Percentiles rank a stretch among this genome's conserved stretches.
Conservation (phyloP, 2,888 invertebrate species). For the Odiellus spinosus region DNA sequence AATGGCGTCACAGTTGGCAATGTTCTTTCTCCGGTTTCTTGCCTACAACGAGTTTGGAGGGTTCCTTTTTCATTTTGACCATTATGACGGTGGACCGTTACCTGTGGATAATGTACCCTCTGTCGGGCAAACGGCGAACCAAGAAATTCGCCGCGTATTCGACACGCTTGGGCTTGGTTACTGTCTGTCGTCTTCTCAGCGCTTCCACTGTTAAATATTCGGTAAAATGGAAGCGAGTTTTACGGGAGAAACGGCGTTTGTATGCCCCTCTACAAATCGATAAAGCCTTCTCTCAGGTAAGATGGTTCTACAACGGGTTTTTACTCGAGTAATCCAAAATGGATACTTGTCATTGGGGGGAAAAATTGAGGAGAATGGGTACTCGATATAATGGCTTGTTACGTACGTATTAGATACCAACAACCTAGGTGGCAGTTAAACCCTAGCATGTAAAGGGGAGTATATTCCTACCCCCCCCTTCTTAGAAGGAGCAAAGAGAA, state of each 20-base stretch:
- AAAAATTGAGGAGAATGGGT: no score
- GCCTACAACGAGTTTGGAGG: slow-evolving; percentile 43
- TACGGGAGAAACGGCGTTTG: slow-evolving; percentile 45
- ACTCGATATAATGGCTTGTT: no score
- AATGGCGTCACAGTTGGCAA: slow-evolving; percentile 41
- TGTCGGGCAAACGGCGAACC: slow-evolving; percentile 34
- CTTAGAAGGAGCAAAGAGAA: no score
- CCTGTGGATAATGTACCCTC: slow-evolving; percentile 42
- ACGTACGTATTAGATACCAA: no score
- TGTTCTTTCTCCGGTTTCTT: slow-evolving; percentile 43
- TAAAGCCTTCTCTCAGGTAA: slow-evolving; percentile 34
- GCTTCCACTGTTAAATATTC: slow-evolving; percentile 33
- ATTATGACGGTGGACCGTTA: slow-evolving; percentile 46
- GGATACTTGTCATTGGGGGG: no score
- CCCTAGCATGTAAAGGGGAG: no score
- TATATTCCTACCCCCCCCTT: no score
- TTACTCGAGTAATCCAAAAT: no score
- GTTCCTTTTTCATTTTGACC: slow-evolving; percentile 42
- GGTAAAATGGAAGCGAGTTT: slow-evolving; percentile 40
- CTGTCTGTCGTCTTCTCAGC: slow-evolving; percentile 35
- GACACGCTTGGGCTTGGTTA: slow-evolving; percentile 37
- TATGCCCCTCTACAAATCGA: slow-evolving; percentile 43
- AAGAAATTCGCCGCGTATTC: slow-evolving; percentile 35
- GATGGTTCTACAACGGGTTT: no score
- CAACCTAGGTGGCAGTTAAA: no score